Evolutionary conservation across 2,888 invertebrate species (phyloP).

Genomic region (Pristionchus maxplancki): DNA sequence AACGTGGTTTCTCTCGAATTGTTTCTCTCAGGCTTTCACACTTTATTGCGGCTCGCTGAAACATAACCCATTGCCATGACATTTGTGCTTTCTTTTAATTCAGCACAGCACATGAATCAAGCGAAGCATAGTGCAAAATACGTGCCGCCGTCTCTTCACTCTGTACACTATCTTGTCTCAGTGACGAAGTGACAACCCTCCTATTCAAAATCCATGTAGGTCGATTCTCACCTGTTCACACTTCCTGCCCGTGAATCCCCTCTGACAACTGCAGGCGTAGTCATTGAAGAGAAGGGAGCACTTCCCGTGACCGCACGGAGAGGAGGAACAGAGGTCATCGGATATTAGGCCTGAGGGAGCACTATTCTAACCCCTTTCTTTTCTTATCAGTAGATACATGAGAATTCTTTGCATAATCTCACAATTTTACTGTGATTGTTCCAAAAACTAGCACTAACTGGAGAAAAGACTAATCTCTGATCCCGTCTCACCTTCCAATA

Average conservation of each 20-base stretch:
- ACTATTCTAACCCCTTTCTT: too few species aligned
- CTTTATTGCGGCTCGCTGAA: not conserved
- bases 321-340: slow-evolving; percentile 46
- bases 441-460: too few species aligned
- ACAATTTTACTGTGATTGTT: too few species aligned
- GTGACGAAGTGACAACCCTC: too few species aligned
- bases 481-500: slow-evolving; percentile 36
- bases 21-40: not conserved
- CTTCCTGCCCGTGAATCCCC: slow-evolving; percentile 65
- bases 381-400: too few species aligned
- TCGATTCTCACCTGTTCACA: slow-evolving; percentile 66
- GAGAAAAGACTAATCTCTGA: not conserved
- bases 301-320: slow-evolving; percentile 88
- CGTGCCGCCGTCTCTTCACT: too few species aligned
- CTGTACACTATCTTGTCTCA: too few species aligned
- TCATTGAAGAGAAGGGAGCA: slow-evolving; percentile 89
- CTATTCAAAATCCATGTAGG: not conserved
- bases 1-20: not conserved
- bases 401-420: too few species aligned
- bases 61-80: not conserved
- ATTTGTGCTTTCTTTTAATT: too few species aligned
- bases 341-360: slow-evolving; percentile 26
- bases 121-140: too few species aligned
- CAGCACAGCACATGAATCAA: too few species aligned
- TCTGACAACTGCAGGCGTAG: slow-evolving; percentile 69